Base-by-base conservation (phyloP, 2,113 vertebrate species). In the Otis tarda region DNA sequence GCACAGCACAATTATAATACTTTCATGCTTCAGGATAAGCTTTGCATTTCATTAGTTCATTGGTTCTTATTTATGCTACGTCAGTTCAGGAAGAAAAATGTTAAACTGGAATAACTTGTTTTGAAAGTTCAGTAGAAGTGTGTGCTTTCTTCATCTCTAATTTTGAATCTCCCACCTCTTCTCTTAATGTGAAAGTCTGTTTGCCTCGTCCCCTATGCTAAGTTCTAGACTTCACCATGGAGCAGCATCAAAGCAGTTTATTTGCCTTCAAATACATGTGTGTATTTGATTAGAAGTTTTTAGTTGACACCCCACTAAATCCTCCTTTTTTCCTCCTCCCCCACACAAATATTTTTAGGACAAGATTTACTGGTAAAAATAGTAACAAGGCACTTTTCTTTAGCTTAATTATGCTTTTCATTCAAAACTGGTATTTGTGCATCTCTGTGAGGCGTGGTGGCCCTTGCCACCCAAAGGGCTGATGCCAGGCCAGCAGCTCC, bases 91-190 rank as follows among this genome's bases (percentile, higher is more conserved):
- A 96, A 88, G 81, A 91, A 95, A 83, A 95, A 87, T 87, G 94
- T 70, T 87, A 33, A 97, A 97, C 97, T 93, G 95, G 93, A 96
- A 95, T 88, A 96, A 97, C 95, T 96, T 91, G 97, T 97, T 97
- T 50, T 77, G 81, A 97, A 86, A 95, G 93, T 95, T 97, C 95
- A 96, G 87, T 80, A 63, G n/a, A 33, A 81, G 83, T 91, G 92
- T 97, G 92, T 89, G 68, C 89, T 95, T 94, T 95, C 83, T 93
- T 91, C 90, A 74, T 95, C 83, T 83, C 90, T 33, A 21, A 49
- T 90, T 96, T 85, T 90, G 68, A 94, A 94, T 95, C 82, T 97
- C 60, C 79, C 89, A 79, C 71, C 70, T 93, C 73, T 68, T 56
- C 53, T 83, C 84, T 59, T 55, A 75, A 78, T 91, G 85, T 61